These are phyloP conservation scores for Encarsia formosa DNA, from an alignment of 2,888 invertebrate genomes.

Conservation along the genomic window DNA sequence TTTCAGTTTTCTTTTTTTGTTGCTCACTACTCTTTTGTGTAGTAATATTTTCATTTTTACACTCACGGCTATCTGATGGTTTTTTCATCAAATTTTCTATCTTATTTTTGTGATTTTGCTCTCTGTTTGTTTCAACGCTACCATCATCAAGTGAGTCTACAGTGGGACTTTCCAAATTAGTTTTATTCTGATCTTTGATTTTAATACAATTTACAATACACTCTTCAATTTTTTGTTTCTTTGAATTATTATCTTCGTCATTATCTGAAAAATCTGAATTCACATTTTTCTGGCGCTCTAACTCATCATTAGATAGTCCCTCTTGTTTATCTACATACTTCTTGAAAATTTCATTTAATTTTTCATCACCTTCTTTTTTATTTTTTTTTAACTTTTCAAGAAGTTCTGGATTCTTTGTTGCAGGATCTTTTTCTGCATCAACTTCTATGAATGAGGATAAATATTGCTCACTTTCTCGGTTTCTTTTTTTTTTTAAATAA, in stretches of 20 bases:
- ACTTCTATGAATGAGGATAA: conserved; percentile 39
- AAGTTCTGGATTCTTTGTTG: conserved; percentile 32
- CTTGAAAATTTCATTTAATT: conserved; percentile 37
- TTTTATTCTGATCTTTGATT: too few species aligned
- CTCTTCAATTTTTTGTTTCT: too few species aligned
- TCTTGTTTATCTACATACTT: conserved; percentile 38
- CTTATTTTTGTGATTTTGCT: too few species aligned
- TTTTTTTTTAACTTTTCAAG: conserved; percentile 35
- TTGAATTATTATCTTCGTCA: too few species aligned
- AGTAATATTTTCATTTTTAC: neutral
- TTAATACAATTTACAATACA: too few species aligned
- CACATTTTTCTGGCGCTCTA: conserved; percentile 5
- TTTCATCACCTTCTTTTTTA: conserved; percentile 35
- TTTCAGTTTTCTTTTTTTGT: neutral
- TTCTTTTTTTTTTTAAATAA: conserved; percentile 34
- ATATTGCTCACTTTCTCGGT: conserved; percentile 38
- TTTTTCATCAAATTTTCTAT: too few species aligned
- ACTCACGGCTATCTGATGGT: conserved; percentile 4
- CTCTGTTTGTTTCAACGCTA: too few species aligned
- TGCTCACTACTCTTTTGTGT: too few species aligned
- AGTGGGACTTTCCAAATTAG: too few species aligned
- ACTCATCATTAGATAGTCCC: conserved; percentile 16
- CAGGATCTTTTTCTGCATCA: conserved; percentile 39
- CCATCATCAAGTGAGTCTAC: too few species aligned
- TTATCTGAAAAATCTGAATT: too few species aligned